Conservation (phyloP, 23 tunicate species). For the Diplosoma virens region DNA sequence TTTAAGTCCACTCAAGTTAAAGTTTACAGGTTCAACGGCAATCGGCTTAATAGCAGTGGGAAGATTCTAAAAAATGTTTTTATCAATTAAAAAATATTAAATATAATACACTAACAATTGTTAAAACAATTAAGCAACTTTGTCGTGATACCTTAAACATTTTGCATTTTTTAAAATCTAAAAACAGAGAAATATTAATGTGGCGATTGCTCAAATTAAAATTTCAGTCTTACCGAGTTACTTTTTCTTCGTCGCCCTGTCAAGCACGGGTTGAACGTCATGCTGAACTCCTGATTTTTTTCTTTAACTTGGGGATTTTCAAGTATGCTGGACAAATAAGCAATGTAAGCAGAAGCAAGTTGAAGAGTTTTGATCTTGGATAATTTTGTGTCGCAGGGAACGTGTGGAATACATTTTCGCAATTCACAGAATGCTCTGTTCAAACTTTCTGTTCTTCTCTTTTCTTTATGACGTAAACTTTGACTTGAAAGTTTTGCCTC, state of each 20-base stretch:
- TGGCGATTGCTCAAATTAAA: too few relatives aligned
- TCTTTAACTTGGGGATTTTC: constrained; percentile 30
- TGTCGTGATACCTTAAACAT: too few relatives aligned
- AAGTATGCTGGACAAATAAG: constrained; percentile 57
- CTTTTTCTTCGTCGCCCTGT: neutral
- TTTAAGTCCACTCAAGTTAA: too few relatives aligned
- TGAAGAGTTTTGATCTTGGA: constrained; percentile 94
- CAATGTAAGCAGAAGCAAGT: constrained; percentile 81
- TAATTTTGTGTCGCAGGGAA: constrained; percentile 82
- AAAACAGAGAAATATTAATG: too few relatives aligned
- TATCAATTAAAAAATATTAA: too few relatives aligned
- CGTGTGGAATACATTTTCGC: constrained; percentile 87
- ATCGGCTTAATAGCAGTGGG: too few relatives aligned
- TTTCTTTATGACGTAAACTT: constrained; percentile 69
- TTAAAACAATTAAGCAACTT: too few relatives aligned
- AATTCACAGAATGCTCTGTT: constrained; percentile 89
- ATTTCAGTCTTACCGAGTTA: too few relatives aligned
- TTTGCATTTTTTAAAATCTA: too few relatives aligned
- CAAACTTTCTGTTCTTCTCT: constrained; percentile 81
- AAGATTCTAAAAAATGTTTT: too few relatives aligned
- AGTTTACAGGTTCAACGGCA: too few relatives aligned
- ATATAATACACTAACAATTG: too few relatives aligned
- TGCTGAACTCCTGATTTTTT: constrained; percentile 26
- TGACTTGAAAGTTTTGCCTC: neutral
- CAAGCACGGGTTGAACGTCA: constrained; percentile 34